Conservation (phyloP, 2,797 vertebrate species). For the Huso huso region DNA sequence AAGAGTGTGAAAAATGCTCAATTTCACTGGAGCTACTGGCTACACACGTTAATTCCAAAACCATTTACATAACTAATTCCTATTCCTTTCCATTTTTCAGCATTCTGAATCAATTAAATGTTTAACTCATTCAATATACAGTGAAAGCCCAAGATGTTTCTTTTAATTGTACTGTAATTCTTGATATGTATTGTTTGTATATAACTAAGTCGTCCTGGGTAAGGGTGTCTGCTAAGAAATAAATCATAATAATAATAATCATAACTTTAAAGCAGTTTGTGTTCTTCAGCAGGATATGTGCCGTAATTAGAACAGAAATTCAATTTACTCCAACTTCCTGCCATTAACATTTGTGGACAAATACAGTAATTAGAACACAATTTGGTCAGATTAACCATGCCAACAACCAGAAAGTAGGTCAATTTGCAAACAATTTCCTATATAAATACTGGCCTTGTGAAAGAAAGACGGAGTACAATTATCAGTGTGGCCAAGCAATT, state of each 20-base stretch:
- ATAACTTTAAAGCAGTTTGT: no score
- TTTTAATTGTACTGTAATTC: conserved; percentile 15
- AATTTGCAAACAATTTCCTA: conserved; percentile 54
- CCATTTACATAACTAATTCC: no score
- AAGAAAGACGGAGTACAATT: conserved; percentile 37
- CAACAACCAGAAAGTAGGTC: conserved; percentile 53
- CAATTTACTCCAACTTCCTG: conserved; percentile 19
- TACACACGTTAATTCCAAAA: no score
- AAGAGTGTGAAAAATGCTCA: no score
- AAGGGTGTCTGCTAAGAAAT: no score
- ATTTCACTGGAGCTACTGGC: no score
- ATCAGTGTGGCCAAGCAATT: conserved; percentile 7
- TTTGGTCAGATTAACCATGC: conserved; percentile 61
- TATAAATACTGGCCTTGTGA: conserved; percentile 28
- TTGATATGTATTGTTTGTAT: no score
- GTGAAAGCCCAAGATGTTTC: not conserved
- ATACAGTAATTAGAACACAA: conserved; percentile 63
- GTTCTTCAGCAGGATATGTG: not conserved
- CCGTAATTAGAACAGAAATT: conserved; percentile 31
- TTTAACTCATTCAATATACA: conserved; percentile 2
- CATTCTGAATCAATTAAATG: not conserved
- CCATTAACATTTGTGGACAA: conserved; percentile 45
- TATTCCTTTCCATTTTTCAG: no score
- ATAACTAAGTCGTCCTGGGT: no score
- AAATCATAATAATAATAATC: not conserved